Base-by-base conservation (phyloP, 1,140 invertebrate species). In the Polyergus mexicanus region DNA sequence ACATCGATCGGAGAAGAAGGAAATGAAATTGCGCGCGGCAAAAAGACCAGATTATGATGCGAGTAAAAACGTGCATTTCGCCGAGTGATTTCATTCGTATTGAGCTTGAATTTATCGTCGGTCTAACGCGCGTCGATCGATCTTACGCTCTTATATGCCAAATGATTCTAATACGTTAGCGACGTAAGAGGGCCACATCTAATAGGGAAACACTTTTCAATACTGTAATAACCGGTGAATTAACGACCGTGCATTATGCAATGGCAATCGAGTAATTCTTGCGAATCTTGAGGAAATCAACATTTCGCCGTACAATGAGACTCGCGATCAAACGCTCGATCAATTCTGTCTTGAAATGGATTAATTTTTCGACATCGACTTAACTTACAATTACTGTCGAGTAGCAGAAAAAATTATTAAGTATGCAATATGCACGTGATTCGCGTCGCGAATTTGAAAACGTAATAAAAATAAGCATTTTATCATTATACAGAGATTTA, bases 181-280 rank as follows among this genome's bases (percentile, higher is more conserved):
- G 63, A 84, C 68, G 74, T 88, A 80, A 89, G 63, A 69, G 65
- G 16, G 68, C 81, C 38, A 74, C 58, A 41, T 69, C 51, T 83
- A 86, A 89, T 86, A 77, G 54, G 72, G 84, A 86, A 89, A 88
- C 87, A 86, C 88, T 86, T 89, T 81, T 89, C 72, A 16, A 54
- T 44, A 38, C 62, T 63, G 47, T 60, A 68, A 72, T 75, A 62
- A 74, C 44, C 25, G 85, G 8, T 38, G 60, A 78, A 89, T 89
- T 90, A 90, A 71, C 88, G 62, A 63, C 58, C 74, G 85, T 72
- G 81, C 74, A 76, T 90, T 90, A 85, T 54, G 80, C 80, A 90
- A 89, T 19, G 28, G 72, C 44, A 56, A 85, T 88, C 38, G 71
- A 80, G 56, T 58, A 80, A 85, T 68, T 65, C 19, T 13, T 77